phyloP scores from a whole-genome alignment of 2,888 invertebrate genomes.

The Hydriomena furcata region DNA sequence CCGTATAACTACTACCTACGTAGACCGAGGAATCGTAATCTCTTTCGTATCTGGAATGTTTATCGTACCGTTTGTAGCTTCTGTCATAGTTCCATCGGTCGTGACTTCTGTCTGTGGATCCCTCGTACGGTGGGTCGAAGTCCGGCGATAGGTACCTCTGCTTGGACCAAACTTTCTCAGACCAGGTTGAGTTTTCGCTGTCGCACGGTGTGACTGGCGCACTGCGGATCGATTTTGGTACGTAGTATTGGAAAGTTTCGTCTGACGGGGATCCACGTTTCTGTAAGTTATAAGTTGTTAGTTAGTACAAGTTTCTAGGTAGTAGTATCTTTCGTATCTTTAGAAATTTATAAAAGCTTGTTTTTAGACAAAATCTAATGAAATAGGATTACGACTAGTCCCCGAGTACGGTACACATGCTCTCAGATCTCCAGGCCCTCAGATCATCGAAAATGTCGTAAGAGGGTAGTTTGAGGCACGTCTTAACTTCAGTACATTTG shows the following conservation, averaged over 20 bases:
- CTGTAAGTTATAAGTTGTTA: slow-evolving; percentile 49
- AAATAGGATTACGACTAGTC: too few species aligned
- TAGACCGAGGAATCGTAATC: slow-evolving; percentile 29
- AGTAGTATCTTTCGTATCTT: too few species aligned
- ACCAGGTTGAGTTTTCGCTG: slow-evolving; percentile 68
- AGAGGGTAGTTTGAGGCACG: too few species aligned
- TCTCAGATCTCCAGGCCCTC: too few species aligned
- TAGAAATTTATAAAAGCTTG: too few species aligned
- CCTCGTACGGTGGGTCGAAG: slow-evolving; percentile 43
- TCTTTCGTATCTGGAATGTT: slow-evolving; percentile 32
- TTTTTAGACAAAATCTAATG: too few species aligned
- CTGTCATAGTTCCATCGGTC: slow-evolving; percentile 37
- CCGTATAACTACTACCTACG: slow-evolving; percentile 30
- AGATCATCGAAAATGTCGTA: too few species aligned
- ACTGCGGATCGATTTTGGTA: slow-evolving; percentile 66
- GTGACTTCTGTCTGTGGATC: slow-evolving; percentile 36
- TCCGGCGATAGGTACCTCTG: slow-evolving; percentile 48
- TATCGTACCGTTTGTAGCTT: slow-evolving; percentile 34
- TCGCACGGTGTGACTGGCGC: slow-evolving; percentile 78
- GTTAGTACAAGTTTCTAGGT: too few species aligned
- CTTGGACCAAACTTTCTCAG: slow-evolving; percentile 56
- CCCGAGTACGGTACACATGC: too few species aligned
- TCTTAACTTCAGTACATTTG: too few species aligned
- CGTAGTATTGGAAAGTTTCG: slow-evolving; percentile 53
- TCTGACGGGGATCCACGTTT: slow-evolving; percentile 72